Percentiles rank a stretch among this genome's conserved stretches.
Conservation (phyloP, 2,797 vertebrate genomes). For the Chaetophractus vellerosus region DNA sequence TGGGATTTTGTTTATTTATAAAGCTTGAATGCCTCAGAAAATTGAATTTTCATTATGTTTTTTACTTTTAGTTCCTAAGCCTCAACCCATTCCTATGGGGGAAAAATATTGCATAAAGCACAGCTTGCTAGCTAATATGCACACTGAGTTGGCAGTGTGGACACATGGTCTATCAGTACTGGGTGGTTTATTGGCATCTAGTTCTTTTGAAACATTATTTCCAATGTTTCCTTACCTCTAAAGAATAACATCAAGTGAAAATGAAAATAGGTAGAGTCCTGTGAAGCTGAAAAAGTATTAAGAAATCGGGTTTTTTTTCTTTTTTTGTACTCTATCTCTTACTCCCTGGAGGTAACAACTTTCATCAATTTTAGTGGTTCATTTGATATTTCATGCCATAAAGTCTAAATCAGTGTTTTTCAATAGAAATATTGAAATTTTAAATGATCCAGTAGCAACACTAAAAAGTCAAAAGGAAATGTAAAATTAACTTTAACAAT, state of each 20-base stretch:
- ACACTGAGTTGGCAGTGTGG: conserved; percentile 52
- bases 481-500: not conserved
- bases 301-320: conserved; percentile 39
- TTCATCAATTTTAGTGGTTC: conserved; percentile 48
- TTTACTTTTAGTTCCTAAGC: conserved; percentile 78
- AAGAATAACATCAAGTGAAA: conserved; percentile 52
- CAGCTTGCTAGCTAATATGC: conserved; percentile 58
- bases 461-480: conserved; percentile 13
- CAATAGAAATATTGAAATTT: conserved; percentile 45
- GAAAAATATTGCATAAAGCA: conserved; percentile 70
- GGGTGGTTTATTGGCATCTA: conserved; percentile 63
- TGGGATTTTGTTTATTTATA: conserved; percentile 82
- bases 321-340: conserved; percentile 43
- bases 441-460: no score
- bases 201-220: conserved; percentile 63
- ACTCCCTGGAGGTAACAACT: not conserved
- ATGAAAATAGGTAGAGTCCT: conserved; percentile 42
- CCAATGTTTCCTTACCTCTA: conserved; percentile 54
- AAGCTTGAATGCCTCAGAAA: conserved; percentile 85
- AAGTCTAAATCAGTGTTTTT: conserved; percentile 37
- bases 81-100: conserved; percentile 70
- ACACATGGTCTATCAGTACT: conserved; percentile 31
- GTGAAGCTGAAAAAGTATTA: conserved; percentile 18
- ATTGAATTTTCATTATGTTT: conserved; percentile 87
- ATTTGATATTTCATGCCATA: conserved; percentile 21